Percentiles rank a stretch among this genome's conserved stretches.
Evolutionary conservation across 2,797 vertebrate species (phyloP).

Genomic region (Muscicapa comitata): DNA sequence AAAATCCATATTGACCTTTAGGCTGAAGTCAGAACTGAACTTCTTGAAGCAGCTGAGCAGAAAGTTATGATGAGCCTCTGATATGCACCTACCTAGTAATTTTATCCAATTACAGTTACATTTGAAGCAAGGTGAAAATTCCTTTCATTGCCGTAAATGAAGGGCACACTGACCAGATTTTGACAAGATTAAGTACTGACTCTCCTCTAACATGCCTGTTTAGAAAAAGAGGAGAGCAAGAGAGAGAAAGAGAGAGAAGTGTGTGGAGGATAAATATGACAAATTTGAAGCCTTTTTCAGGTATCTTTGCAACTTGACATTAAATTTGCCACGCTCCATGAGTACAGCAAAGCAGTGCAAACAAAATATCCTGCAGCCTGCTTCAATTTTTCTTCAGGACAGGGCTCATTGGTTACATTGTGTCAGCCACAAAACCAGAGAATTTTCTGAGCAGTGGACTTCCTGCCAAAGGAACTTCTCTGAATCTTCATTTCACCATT

Average conservation of each 20-base stretch:
- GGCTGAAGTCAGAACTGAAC: background rate
- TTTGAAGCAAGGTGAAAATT: conserved; percentile 91
- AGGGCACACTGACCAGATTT: conserved; percentile 69
- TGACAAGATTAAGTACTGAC: conserved; percentile 44
- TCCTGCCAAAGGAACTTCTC: background rate
- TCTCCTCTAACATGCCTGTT: conserved; percentile 8
- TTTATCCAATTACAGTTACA: conserved; percentile 63
- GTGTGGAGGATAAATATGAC: conserved; percentile 56
- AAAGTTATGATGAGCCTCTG: background rate
- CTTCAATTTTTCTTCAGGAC: conserved; percentile 50
- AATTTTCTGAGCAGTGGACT: conserved; percentile 16
- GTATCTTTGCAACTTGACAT: conserved; percentile 45
- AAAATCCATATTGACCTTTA: background rate
- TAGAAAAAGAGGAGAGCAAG: background rate
- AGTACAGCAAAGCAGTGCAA: background rate
- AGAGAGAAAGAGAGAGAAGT: background rate
- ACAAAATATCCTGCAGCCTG: conserved; percentile 54
- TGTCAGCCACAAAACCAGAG: conserved; percentile 51
- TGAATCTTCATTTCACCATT: background rate
- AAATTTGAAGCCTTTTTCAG: conserved; percentile 61
- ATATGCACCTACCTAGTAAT: background rate
- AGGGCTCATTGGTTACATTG: conserved; percentile 53
- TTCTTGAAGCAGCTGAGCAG: background rate
- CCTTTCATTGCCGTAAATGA: conserved; percentile 67
- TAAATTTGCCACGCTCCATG: conserved; percentile 25